Percentiles rank a stretch among this genome's conserved stretches.
phyloP scores from a whole-genome alignment of 2,888 invertebrate genomes.

The Eupelmus urozonus region DNA sequence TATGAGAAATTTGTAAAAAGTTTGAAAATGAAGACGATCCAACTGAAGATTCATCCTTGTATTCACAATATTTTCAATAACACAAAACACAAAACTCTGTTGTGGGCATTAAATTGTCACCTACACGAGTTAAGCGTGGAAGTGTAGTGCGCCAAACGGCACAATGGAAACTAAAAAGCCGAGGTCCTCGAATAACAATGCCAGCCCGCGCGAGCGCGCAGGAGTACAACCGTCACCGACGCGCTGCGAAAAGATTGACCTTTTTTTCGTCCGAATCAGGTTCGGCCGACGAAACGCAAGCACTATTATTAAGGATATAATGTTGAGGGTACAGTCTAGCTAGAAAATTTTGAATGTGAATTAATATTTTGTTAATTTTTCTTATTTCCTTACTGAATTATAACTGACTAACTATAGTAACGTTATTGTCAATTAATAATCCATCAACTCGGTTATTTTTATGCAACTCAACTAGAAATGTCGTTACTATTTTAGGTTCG shows the following conservation, averaged over 20 bases:
- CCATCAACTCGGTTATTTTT: no score
- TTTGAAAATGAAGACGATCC: no score
- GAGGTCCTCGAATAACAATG: conserved; percentile 45
- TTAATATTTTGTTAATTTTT: no score
- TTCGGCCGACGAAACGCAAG: conserved; percentile 24
- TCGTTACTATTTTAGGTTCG: no score
- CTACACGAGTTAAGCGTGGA: conserved; percentile 31
- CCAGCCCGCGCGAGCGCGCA: neutral
- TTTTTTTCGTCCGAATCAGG: conserved; percentile 45
- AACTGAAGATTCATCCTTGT: no score
- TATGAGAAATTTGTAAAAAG: no score
- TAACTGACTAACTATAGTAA: no score
- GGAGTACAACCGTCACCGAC: neutral
- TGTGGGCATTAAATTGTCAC: conserved; percentile 44
- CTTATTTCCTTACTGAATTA: no score
- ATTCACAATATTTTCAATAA: conserved; percentile 30
- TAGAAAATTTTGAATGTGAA: no score
- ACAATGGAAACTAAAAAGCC: conserved; percentile 37
- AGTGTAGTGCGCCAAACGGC: neutral
- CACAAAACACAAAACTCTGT: neutral
- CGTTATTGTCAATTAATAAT: neutral
- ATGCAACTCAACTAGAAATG: no score
- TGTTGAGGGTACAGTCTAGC: neutral
- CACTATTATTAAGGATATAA: conserved; percentile 39
- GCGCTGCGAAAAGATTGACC: conserved; percentile 41